These are phyloP conservation scores for Philypnodon macrostomus DNA, from an alignment of 2,797 vertebrate genomes.

Conservation along the genomic window DNA sequence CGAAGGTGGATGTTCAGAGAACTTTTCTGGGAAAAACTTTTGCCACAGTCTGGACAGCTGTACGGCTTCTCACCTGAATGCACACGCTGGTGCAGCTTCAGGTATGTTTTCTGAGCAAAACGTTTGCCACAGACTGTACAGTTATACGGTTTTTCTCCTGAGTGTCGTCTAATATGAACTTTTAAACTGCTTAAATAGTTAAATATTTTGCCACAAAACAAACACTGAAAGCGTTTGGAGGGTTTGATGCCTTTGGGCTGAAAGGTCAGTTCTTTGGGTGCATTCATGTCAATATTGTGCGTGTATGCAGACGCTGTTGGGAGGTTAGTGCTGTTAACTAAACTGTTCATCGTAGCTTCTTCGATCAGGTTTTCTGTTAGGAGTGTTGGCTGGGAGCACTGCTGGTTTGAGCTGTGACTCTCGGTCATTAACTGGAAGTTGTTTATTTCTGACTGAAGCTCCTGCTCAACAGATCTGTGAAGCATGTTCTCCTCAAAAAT, in stretches of 20 bases:
- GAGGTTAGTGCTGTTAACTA: conserved; percentile 47
- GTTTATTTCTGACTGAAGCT: conserved; percentile 62
- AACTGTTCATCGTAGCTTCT: conserved; percentile 50
- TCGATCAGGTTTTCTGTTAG: conserved; percentile 66
- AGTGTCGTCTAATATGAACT: conserved; percentile 78
- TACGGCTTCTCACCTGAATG: conserved; percentile 81
- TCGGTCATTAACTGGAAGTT: conserved; percentile 50
- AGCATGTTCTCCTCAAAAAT: conserved; percentile 58
- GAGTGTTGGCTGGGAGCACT: conserved; percentile 54
- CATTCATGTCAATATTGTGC: conserved; percentile 34
- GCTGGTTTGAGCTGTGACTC: conserved; percentile 35
- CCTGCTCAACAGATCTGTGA: conserved; percentile 60
- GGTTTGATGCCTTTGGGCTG: conserved; percentile 47
- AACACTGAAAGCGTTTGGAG: conserved; percentile 72
- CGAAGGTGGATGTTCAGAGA: conserved; percentile 80
- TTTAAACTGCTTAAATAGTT: conserved; percentile 79
- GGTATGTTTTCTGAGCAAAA: conserved; percentile 80
- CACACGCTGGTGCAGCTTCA: conserved; percentile 78
- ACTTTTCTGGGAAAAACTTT: conserved; percentile 81
- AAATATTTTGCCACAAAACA: conserved; percentile 78
- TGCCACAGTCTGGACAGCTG: conserved; percentile 76
- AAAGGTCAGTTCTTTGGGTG: conserved; percentile 43
- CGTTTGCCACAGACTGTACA: conserved; percentile 77
- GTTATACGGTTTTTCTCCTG: conserved; percentile 78
- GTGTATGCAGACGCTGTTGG: conserved; percentile 37